Conservation (phyloP, 92 coral and sea anemone species). For the Diadumene lineata region DNA sequence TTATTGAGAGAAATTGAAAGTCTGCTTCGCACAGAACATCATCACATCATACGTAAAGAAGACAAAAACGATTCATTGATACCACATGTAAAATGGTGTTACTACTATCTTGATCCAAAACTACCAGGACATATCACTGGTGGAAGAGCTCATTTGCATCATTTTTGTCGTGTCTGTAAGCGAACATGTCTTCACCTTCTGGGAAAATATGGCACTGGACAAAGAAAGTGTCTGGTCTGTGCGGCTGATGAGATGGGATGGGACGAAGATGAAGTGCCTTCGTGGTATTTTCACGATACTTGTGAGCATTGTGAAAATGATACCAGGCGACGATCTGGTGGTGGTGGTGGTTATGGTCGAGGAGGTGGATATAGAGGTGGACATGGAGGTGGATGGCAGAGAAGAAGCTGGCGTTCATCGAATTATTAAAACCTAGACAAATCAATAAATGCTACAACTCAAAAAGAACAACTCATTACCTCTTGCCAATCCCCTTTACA, state of each 20-base stretch:
- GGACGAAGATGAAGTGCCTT: conserved; percentile 19
- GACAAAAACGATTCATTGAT: background rate
- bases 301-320: background rate
- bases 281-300: conserved; percentile 17
- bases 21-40: conserved; percentile 10
- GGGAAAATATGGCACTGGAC: conserved; percentile 23
- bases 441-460: background rate
- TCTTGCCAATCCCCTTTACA: no score
- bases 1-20: conserved; percentile 10
- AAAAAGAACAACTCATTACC: no score
- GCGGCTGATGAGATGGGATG: conserved; percentile 19
- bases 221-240: conserved; percentile 17
- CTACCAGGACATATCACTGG: conserved; percentile 23
- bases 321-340: background rate
- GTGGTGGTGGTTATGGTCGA: conserved; percentile 1
- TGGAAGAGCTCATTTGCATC: conserved; percentile 14
- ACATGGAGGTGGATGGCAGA: background rate
- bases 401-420: background rate
- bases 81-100: conserved; percentile 17
- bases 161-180: conserved; percentile 15
- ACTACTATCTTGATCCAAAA: conserved; percentile 1
- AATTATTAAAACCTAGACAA: background rate
- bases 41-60: background rate
- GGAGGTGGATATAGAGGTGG: background rate
- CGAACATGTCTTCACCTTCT: conserved; percentile 25